Base-by-base conservation (phyloP, 2,888 invertebrate genomes). In the Hydrotaea cyrtoneurina region DNA sequence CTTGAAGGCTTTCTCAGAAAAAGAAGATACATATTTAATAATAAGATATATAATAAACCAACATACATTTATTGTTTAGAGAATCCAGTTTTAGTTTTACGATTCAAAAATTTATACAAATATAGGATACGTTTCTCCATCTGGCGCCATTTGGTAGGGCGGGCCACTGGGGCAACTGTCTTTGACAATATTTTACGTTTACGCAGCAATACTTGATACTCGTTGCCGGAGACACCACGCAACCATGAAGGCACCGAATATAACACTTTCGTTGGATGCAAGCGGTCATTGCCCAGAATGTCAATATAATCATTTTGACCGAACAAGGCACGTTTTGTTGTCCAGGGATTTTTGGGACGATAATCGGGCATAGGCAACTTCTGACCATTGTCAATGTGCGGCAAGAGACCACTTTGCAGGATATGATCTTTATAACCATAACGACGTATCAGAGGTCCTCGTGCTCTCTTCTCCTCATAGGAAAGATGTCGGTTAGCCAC, bases 261-360 rank as follows among this genome's bases (percentile, higher is more conserved):
- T 15, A 98, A 92, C 15, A 98, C 94, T 90, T 95, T 96, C 0
- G 96, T 95, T 0, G 99, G 98, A 91, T 98, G 97, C 7, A 96
- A 87, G 17, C 94, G 93, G 43, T 96, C 97, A 89, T 96, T 95
- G 1, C 99, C 99, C 74, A 99, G 93, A 81, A 99, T 98, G 91
- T 99, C 98, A 86, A 99, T 98, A 90, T 98, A 99, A 92, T 99
- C 98, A 93, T 99, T 99, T 91, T 98, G 98, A 0, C 99, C 99
- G 93, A 97, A 98, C 0, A 97, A 91, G 0, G 98, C 97, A 89
- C 94, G 94, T 88, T 95, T 96, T 87, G 95, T 94, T 0, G 93
- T 90, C 98, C 98, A 99, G 0, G 92, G 89, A 92, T 97, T 94
- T 86, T 93, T 94, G 2, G 97, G 97, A 78, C 94, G 88, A 86